Base-by-base conservation (phyloP, 2,113 vertebrate species). In the Scomber colias region DNA sequence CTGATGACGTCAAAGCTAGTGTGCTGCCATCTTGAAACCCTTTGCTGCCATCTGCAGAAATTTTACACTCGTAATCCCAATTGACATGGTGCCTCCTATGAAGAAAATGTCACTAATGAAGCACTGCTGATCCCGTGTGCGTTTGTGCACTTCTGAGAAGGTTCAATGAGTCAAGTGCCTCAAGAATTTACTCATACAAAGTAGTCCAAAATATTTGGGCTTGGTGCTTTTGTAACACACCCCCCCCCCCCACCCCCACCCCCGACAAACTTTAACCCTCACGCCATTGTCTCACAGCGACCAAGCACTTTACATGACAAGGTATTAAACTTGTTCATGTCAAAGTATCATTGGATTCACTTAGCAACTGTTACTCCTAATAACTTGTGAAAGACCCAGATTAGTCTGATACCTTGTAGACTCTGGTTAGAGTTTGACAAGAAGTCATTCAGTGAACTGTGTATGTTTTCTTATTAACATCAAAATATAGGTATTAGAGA, bases 41-140 rank as follows among this genome's bases (percentile, higher is more conserved):
- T 81, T 71, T 50, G 65, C 68, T 76, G 40, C 68, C 72, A 79
- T 24, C 53, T 84, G 59, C 82, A 77, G 68, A 31, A 50, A 45
- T 57, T 44, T 16, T 15, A 35, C 27, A 11, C 15, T 21, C 24
- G 6, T 67, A 19, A 78, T 77, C 5, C 8, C n/a, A 44, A 30
- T 6, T 56, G 60, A 46, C 64, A 57, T 70, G 7, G 13, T 2
- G 9, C 21, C 40, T 45, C 46, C 2, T 19, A 3, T 16, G 30
- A 68, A 27, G 63, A 49, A 17, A 56, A 17, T 11, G 54, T 77
- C 54, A 27, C 54, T 27, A 64, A 46, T 24, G 13, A 68, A 75
- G 81, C 76, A 35, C 82, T 89, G 88, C 77, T 83, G 90, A 86
- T 89, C 84, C 84, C 79, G 78, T 87, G 77, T 63, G 44, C 84